Percentiles rank a stretch among this genome's conserved stretches.
Conservation (phyloP, 2,113 vertebrate genomes). For the Oncorhynchus mykiss region DNA sequence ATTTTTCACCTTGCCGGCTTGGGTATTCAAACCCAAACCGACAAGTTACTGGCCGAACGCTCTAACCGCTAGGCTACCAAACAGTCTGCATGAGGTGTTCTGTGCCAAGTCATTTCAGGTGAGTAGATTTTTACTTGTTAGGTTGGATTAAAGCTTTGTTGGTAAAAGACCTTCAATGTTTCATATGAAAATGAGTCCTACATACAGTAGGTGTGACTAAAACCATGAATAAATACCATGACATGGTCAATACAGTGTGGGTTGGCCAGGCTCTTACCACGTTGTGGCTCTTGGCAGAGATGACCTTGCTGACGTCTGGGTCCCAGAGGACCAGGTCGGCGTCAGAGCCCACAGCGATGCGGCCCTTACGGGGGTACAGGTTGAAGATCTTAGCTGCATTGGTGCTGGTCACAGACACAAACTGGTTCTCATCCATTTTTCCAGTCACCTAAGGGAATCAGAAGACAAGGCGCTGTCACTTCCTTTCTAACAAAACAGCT, state of each 20-base stretch:
- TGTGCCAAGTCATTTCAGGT: no score
- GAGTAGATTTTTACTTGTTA: no score
- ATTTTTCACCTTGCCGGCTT: no score
- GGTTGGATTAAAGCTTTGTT: no score
- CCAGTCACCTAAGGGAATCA: conserved; percentile 85
- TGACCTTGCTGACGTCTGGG: conserved; percentile 89
- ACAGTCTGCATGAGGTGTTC: no score
- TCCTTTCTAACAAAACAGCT: not conserved
- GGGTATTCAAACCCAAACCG: no score
- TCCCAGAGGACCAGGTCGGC: conserved; percentile 97
- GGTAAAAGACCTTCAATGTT: no score
- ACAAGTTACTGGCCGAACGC: no score
- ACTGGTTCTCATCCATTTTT: conserved; percentile 99
- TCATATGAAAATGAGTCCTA: no score
- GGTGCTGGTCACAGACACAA: conserved; percentile 97
- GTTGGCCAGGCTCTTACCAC: conserved; percentile 74
- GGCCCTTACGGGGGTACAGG: conserved; percentile 93
- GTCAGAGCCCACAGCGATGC: conserved; percentile 95
- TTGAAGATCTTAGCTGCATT: conserved; percentile 98
- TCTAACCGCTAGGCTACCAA: not conserved
- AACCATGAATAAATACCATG: not conserved
- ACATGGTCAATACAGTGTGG: no score
- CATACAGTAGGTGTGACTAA: no score
- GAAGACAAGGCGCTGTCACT: not conserved
- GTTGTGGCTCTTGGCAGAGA: conserved; percentile 97